Conservation (phyloP, 2,888 invertebrate genomes). For the Acrobasis consociella region DNA sequence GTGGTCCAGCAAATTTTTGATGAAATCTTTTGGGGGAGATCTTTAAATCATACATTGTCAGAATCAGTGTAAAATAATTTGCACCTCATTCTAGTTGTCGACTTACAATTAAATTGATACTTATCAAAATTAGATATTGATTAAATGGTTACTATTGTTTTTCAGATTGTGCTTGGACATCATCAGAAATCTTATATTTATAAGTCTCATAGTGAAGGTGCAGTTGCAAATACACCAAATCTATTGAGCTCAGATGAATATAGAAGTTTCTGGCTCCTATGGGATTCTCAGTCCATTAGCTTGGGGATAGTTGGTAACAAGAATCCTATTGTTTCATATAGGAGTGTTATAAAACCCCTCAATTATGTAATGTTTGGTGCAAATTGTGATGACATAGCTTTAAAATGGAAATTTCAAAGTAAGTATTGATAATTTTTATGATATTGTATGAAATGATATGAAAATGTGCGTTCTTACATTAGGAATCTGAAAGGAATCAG, state of each 20-base stretch:
- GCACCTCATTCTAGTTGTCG: too few relatives aligned
- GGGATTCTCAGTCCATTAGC: constrained; percentile 67
- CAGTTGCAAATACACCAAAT: constrained; percentile 56
- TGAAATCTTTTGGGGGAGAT: too few relatives aligned
- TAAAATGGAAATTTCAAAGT: constrained; percentile 57
- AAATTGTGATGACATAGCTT: constrained; percentile 29
- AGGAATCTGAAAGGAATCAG: too few relatives aligned
- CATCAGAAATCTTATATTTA: neutral
- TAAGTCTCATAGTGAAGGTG: neutral
- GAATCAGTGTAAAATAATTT: too few relatives aligned
- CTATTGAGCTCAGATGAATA: constrained; percentile 66
- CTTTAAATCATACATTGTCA: too few relatives aligned
- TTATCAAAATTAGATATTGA: neutral
- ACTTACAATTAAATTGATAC: neutral
- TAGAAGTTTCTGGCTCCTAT: constrained; percentile 75
- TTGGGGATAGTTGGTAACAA: constrained; percentile 64
- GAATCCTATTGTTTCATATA: constrained; percentile 38
- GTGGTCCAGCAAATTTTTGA: too few relatives aligned
- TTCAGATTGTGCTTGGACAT: constrained; percentile 12
- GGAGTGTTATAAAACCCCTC: constrained; percentile 32
- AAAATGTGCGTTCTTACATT: too few relatives aligned
- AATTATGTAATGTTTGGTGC: constrained; percentile 49
- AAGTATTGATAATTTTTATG: constrained; percentile 31
- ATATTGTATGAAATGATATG: too few relatives aligned
- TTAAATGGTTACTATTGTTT: neutral